A percentile compares a stretch with the other conserved stretches of the same genome.
These are phyloP conservation scores for Pyrocoelia pectoralis DNA, from an alignment of 2,888 invertebrate species.

Conservation along the genomic window DNA sequence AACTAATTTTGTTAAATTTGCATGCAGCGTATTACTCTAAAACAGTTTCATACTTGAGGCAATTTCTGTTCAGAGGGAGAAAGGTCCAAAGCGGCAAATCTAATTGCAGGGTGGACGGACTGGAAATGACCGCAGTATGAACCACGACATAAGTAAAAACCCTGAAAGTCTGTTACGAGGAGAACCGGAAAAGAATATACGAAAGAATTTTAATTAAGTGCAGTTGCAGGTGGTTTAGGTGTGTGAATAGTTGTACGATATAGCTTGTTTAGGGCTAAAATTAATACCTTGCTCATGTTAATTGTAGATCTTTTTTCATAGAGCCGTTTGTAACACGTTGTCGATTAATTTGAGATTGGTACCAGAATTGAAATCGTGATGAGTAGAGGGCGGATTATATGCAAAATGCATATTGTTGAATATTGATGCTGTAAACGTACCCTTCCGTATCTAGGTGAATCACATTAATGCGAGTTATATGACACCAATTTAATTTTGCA, in stretches of 20 bases:
- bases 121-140: constrained; percentile 34
- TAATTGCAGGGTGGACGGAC: constrained; percentile 33
- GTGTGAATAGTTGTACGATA: constrained; percentile 28
- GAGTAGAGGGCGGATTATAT: constrained; percentile 35
- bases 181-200: constrained; percentile 42
- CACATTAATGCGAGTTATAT: too few relatives aligned
- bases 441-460: too few relatives aligned
- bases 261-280: constrained; percentile 38
- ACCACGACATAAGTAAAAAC: constrained; percentile 39
- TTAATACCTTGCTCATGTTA: constrained; percentile 46
- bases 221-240: constrained; percentile 36
- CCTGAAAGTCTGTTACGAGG: constrained; percentile 39
- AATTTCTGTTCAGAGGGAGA: constrained; percentile 3
- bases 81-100: constrained; percentile 26
- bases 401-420: too few relatives aligned
- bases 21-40: too few relatives aligned
- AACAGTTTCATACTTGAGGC: too few relatives aligned
- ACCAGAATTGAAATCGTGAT: constrained; percentile 41
- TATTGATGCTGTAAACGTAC: too few relatives aligned
- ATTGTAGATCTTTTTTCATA: constrained; percentile 43
- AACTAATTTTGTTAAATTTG: too few relatives aligned
- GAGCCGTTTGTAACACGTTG: constrained; percentile 34
- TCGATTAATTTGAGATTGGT: constrained; percentile 35
- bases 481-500: too few relatives aligned
- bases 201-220: constrained; percentile 47